Percentiles rank a stretch among this genome's conserved stretches.
Evolutionary conservation across 2,888 invertebrate genomes (phyloP).

Genomic region (Lasius platythorax): DNA sequence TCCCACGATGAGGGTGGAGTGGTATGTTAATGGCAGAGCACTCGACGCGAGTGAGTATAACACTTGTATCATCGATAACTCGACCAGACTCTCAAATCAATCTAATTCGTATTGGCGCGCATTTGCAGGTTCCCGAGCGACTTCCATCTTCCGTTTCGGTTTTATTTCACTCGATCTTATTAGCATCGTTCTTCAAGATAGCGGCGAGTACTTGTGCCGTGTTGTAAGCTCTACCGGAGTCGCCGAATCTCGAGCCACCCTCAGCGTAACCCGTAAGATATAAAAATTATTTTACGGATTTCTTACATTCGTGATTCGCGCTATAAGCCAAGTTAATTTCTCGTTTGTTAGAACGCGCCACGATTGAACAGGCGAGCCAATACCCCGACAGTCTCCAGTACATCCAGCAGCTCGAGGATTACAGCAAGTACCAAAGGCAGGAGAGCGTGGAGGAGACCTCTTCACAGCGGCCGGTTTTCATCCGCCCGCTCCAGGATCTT

Average conservation of each 20-base stretch:
- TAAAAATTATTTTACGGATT: constrained; percentile 14
- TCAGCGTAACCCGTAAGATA: constrained; percentile 90
- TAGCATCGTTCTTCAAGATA: constrained; percentile 94
- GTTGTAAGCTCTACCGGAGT: constrained; percentile 95
- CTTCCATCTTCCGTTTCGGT: constrained; percentile 98
- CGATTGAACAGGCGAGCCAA: constrained; percentile 95
- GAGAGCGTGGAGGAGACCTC: constrained; percentile 94
- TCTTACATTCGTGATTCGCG: neutral
- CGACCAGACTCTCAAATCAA: neutral
- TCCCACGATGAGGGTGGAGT: constrained; percentile 98
- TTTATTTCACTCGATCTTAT: constrained; percentile 97
- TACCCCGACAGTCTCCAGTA: constrained; percentile 96
- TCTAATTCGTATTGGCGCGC: neutral
- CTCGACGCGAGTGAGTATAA: constrained; percentile 94
- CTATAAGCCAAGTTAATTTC: constrained; percentile 29
- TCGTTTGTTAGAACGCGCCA: constrained; percentile 89
- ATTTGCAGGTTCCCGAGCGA: constrained; percentile 95
- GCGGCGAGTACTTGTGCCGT: constrained; percentile 96
- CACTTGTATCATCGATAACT: neutral
- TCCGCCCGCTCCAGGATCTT: constrained; percentile 94
- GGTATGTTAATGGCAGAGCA: constrained; percentile 97
- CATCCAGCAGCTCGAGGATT: constrained; percentile 96
- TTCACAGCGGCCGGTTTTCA: constrained; percentile 94
- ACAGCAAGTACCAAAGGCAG: constrained; percentile 94
- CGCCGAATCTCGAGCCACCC: constrained; percentile 93